Percentiles rank a stretch among this genome's conserved stretches.
phyloP scores from a whole-genome alignment of 2,113 vertebrate genomes.

The Solenodon paradoxus region DNA sequence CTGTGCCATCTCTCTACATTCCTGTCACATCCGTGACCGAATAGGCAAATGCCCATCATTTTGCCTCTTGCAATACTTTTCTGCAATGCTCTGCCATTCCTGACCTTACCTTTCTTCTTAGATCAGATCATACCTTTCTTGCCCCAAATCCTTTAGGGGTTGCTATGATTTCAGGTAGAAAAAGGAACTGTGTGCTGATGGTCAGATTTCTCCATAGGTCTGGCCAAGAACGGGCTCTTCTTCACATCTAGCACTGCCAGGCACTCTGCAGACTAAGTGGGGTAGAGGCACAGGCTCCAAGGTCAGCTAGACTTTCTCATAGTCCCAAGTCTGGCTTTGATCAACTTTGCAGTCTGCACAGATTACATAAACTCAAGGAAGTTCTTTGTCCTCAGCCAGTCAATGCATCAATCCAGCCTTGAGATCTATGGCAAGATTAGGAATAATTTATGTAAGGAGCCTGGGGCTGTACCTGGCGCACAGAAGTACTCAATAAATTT shows the following conservation, averaged over 20 bases:
- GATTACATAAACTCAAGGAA: background rate
- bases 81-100: background rate
- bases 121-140: background rate
- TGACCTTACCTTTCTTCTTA: background rate
- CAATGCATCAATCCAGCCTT: background rate
- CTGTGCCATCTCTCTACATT: background rate
- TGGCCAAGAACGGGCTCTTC: background rate
- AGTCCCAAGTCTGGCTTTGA: background rate
- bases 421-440: background rate
- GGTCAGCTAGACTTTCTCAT: background rate
- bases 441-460: background rate
- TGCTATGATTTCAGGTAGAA: background rate
- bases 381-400: background rate
- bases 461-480: background rate
- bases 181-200: background rate
- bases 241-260: background rate
- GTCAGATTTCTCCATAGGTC: background rate
- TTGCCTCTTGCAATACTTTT: background rate
- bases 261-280: background rate
- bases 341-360: background rate
- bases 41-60: background rate
- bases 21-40: background rate
- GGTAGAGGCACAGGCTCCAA: background rate
- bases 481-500: background rate
- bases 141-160: background rate